Percentiles rank a stretch among this genome's conserved stretches.
phyloP scores from a whole-genome alignment of 1,140 invertebrate species.

The Aphaenogaster floridana region DNA sequence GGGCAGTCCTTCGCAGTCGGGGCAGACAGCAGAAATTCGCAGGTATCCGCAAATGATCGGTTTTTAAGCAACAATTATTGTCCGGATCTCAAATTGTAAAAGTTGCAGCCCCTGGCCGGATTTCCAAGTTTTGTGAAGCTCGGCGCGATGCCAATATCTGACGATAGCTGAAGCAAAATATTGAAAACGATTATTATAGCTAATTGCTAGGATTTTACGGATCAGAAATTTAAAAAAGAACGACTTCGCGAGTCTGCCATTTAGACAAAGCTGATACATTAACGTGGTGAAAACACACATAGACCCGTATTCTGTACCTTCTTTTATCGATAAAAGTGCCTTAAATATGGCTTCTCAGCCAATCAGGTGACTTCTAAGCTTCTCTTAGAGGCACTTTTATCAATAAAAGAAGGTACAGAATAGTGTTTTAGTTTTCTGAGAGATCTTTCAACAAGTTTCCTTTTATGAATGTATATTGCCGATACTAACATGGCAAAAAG shows the following conservation, averaged over 20 bases:
- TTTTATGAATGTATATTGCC: not conserved
- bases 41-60: slow-evolving; percentile 54
- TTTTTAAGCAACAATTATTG: slow-evolving; percentile 70
- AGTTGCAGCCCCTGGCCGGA: not conserved
- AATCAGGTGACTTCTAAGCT: too few relatives aligned
- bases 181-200: slow-evolving; percentile 26
- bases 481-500: not conserved
- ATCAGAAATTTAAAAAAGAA: slow-evolving; percentile 1
- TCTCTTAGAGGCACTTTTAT: too few relatives aligned
- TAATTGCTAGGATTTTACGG: slow-evolving; percentile 10
- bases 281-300: too few relatives aligned
- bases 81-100: slow-evolving; percentile 43
- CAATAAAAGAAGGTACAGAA: too few relatives aligned
- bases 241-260: not conserved
- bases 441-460: not conserved
- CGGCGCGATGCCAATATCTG: slow-evolving; percentile 65
- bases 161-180: slow-evolving; percentile 30
- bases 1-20: slow-evolving; percentile 32
- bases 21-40: slow-evolving; percentile 27
- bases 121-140: slow-evolving; percentile 61
- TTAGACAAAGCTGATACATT: not conserved
- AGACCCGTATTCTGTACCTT: too few relatives aligned
- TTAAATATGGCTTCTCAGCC: too few relatives aligned
- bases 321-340: too few relatives aligned
- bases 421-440: not conserved